phyloP scores from a whole-genome alignment of 2,113 vertebrate genomes.

The Chitala chitala region DNA sequence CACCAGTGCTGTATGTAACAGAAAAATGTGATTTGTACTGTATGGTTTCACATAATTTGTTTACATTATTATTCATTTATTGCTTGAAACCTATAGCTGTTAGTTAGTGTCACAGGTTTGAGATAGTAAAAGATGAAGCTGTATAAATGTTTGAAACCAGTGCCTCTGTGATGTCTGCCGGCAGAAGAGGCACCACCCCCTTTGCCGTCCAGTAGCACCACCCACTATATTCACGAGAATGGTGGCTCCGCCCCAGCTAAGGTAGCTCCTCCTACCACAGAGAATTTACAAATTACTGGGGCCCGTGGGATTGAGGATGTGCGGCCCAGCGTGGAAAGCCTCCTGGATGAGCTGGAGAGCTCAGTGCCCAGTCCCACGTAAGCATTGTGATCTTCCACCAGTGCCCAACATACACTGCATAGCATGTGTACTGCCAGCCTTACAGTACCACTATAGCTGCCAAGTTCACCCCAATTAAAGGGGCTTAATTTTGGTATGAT shows the following conservation, averaged over 20 bases:
- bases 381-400: slow-evolving; percentile 29
- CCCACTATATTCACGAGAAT: slow-evolving; percentile 75
- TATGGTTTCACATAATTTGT: no score
- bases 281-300: slow-evolving; percentile 82
- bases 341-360: slow-evolving; percentile 88
- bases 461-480: neutral
- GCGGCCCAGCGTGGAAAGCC: slow-evolving; percentile 84
- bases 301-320: slow-evolving; percentile 72
- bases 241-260: slow-evolving; percentile 63
- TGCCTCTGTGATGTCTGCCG: slow-evolving; percentile 14
- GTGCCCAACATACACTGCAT: neutral
- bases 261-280: slow-evolving; percentile 64
- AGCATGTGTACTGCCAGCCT: neutral
- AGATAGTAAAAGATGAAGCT: neutral
- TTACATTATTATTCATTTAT: no score
- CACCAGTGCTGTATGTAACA: no score
- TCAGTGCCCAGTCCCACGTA: slow-evolving; percentile 86
- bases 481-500: neutral
- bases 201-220: slow-evolving; percentile 62
- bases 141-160: neutral
- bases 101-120: no score
- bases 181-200: slow-evolving; percentile 65
- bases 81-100: no score
- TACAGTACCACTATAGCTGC: neutral
- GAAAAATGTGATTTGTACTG: no score